Percentiles rank a stretch among this genome's conserved stretches.
Evolutionary conservation across 2,113 vertebrate species (phyloP).

Genomic region (Helogale parvula): DNA sequence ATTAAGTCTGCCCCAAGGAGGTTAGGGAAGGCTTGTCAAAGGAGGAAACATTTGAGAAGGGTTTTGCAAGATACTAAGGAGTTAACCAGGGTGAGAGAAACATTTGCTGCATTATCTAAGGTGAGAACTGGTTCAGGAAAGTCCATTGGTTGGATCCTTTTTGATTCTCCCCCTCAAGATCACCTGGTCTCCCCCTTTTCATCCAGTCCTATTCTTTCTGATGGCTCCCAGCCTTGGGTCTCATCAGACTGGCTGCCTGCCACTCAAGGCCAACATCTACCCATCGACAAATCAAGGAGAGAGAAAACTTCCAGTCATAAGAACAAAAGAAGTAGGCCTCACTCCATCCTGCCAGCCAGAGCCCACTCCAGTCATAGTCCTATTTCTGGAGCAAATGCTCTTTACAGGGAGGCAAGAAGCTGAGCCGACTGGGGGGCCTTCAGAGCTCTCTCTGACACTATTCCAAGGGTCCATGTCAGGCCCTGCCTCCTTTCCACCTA

Average conservation of each 20-base stretch:
- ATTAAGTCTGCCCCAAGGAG: constrained; percentile 5
- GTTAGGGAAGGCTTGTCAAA: neutral
- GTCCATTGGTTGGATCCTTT: neutral
- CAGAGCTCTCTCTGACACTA: neutral
- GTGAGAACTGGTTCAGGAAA: constrained; percentile 21
- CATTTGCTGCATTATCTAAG: neutral
- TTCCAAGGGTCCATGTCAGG: neutral
- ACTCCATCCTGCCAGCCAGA: neutral
- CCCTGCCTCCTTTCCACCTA: neutral
- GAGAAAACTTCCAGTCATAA: constrained; percentile 36
- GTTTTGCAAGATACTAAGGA: constrained; percentile 6
- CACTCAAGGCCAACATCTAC: neutral
- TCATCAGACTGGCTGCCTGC: neutral
- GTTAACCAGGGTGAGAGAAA: constrained; percentile 27
- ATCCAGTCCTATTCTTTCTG: neutral
- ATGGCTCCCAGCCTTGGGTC: neutral
- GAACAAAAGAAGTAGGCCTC: neutral
- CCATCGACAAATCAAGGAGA: constrained; percentile 10
- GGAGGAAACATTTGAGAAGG: neutral
- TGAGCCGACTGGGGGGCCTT: neutral
- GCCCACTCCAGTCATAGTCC: neutral
- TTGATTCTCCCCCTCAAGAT: neutral
- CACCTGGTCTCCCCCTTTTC: neutral
- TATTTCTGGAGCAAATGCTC: constrained; percentile 7
- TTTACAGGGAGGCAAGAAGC: neutral